Percentiles rank a stretch among this genome's conserved stretches.
phyloP scores from a whole-genome alignment of 2,113 vertebrate species.

The human region GRCh38 chr18:66177501-66178000 shows the following conservation, averaged over 20 bases:
- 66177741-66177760: background rate
- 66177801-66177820: background rate
- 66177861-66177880: background rate
- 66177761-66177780: background rate
- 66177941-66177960: background rate
- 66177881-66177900: background rate
- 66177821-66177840: background rate
- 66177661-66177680: conserved; percentile 53
- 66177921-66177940: background rate
- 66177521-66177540: background rate
- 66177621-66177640: conserved; percentile 44
- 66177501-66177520: background rate
- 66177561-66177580: background rate
- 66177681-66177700: conserved; percentile 46
- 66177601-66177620: conserved; percentile 30
- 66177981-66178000: background rate
- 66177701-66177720: background rate
- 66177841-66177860: background rate
- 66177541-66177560: background rate
- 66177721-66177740: background rate
- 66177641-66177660: background rate
- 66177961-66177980: background rate
- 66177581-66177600: conserved; percentile 61
- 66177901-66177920: background rate
- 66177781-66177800: conserved; percentile 3